Percentiles rank a stretch among this genome's conserved stretches.
phyloP scores from a whole-genome alignment of 2,797 vertebrate species.

The Halcyon smyrnensis region DNA sequence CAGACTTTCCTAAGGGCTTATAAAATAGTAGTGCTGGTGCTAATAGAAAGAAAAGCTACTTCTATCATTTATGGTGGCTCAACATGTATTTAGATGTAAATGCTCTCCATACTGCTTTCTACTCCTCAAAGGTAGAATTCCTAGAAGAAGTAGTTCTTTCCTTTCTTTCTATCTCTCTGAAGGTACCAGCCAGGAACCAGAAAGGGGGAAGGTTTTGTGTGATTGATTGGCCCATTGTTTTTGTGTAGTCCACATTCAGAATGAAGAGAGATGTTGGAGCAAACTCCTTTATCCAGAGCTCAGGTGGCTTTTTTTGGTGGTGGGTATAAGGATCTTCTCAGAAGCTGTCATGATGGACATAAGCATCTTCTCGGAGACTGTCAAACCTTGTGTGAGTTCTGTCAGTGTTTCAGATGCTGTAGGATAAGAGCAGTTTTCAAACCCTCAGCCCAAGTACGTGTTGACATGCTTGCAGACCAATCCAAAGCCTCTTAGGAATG shows the following conservation, averaged over 20 bases:
- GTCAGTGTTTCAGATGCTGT: not conserved
- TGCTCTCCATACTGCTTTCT: not conserved
- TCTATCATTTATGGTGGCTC: not conserved
- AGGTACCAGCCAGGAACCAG: not conserved
- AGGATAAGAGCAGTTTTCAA: not conserved
- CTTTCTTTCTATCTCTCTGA: not conserved
- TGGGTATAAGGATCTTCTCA: too few species aligned
- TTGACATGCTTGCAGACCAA: not conserved
- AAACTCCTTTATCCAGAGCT: not conserved
- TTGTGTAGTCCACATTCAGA: not conserved
- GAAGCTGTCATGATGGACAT: too few species aligned
- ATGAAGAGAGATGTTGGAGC: not conserved
- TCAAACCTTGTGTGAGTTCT: too few species aligned
- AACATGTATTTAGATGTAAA: not conserved
- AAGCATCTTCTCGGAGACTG: not conserved
- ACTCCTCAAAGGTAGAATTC: not conserved
- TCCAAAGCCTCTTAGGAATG: not conserved
- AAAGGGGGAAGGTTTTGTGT: not conserved
- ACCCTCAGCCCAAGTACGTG: too few species aligned
- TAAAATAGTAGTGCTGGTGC: not conserved
- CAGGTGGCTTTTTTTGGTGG: accelerated
- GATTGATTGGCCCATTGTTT: accelerated
- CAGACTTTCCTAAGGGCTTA: not conserved
- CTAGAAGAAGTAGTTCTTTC: not conserved
- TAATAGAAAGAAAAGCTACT: not conserved